phyloP scores from a whole-genome alignment of 1,140 invertebrate species.

The Camponotus vicinus region DNA sequence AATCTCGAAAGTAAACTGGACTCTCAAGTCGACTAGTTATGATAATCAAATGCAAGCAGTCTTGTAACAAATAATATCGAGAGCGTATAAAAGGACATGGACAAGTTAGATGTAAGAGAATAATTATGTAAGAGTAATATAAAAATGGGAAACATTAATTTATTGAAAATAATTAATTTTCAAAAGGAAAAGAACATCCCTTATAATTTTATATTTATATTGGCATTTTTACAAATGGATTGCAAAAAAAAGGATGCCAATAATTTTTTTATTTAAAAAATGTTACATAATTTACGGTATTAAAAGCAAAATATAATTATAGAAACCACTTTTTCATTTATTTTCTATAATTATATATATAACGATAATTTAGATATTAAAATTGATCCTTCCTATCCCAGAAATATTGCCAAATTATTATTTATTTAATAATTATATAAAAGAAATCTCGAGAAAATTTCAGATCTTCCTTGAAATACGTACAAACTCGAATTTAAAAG shows the following conservation, averaged over 20 bases:
- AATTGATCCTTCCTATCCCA: not conserved
- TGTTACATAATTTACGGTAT: not conserved
- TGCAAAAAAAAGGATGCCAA: not conserved
- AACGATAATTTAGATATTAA: not conserved
- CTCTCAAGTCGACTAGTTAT: slow-evolving; percentile 18
- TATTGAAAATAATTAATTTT: not conserved
- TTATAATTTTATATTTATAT: not conserved
- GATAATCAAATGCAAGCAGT: slow-evolving; percentile 17
- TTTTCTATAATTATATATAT: too few relatives aligned
- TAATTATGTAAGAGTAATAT: not conserved
- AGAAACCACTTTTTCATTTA: not conserved
- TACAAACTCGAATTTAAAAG: not conserved
- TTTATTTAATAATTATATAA: not conserved
- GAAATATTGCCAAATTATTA: not conserved
- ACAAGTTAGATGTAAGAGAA: not conserved
- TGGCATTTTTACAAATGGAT: not conserved
- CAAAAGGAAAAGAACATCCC: not conserved
- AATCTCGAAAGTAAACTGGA: slow-evolving; percentile 25
- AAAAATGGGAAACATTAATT: not conserved
- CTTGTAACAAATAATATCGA: slow-evolving; percentile 23
- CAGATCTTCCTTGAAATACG: not conserved
- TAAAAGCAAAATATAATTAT: not conserved
- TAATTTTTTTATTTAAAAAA: not conserved
- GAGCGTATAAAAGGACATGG: not conserved
- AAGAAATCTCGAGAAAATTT: not conserved